phyloP scores from a whole-genome alignment of 2,797 vertebrate genomes.

The Macrochelys suwanniensis region DNA sequence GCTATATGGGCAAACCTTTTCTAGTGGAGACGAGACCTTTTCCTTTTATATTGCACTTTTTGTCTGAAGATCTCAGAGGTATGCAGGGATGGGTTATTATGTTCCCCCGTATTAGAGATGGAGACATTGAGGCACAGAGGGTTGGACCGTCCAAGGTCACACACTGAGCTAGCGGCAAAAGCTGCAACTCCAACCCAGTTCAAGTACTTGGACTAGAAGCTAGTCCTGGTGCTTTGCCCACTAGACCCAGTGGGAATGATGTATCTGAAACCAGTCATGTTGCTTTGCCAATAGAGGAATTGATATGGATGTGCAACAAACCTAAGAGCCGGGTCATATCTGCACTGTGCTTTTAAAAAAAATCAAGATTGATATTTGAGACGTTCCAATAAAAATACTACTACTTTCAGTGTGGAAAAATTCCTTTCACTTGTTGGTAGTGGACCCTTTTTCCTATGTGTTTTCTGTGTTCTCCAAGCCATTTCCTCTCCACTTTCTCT shows the following conservation, averaged over 20 bases:
- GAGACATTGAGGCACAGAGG: neutral
- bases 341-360: neutral
- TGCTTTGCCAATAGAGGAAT: neutral
- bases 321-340: accelerated
- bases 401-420: neutral
- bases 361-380: neutral
- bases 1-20: neutral
- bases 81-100: neutral
- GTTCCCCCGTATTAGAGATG: neutral
- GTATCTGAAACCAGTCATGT: no score
- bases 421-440: neutral
- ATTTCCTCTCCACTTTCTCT: neutral
- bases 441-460: neutral
- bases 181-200: no score
- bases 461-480: neutral
- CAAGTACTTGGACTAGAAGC: no score
- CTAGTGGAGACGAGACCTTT: neutral
- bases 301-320: accelerated
- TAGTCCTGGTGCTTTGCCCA: no score
- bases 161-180: neutral
- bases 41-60: neutral
- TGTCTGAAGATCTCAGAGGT: neutral
- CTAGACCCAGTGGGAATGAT: no score
- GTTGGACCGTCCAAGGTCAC: neutral
- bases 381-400: neutral